Percentiles rank a stretch among this genome's conserved stretches.
Conservation (phyloP, 2,797 vertebrate genomes). For the Mareca penelope region DNA sequence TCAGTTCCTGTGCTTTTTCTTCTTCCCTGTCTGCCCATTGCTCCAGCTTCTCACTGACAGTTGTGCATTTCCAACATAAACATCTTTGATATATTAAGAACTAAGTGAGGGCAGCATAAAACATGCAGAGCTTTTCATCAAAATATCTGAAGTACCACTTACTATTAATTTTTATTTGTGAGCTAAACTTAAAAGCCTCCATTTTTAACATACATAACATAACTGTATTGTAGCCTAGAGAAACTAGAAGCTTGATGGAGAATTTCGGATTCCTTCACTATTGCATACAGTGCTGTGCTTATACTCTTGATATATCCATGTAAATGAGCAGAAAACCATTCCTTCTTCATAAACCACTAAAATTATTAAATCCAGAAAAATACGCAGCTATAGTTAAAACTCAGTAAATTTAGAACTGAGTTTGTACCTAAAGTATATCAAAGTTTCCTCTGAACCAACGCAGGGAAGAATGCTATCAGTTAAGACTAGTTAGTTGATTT, state of each 20-base stretch:
- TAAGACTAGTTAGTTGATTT: background rate
- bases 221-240: background rate
- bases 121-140: slow-evolving; percentile 18
- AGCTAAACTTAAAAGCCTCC: slow-evolving; percentile 12
- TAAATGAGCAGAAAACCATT: background rate
- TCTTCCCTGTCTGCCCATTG: background rate
- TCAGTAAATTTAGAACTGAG: background rate
- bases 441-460: background rate
- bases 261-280: background rate
- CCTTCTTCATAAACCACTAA: background rate
- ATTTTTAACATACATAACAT: slow-evolving; percentile 3
- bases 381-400: background rate
- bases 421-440: background rate
- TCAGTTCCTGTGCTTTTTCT: background rate
- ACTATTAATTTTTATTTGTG: slow-evolving; percentile 34
- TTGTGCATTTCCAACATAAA: background rate
- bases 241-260: background rate
- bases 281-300: background rate
- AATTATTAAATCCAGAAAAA: background rate
- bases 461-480: background rate
- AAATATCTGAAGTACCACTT: background rate
- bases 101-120: background rate
- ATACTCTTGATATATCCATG: background rate
- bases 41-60: background rate
- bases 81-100: slow-evolving; percentile 9